phyloP scores from a whole-genome alignment of 37 sponge, comb jelly and placozoan species.

The Agelas oroides region DNA sequence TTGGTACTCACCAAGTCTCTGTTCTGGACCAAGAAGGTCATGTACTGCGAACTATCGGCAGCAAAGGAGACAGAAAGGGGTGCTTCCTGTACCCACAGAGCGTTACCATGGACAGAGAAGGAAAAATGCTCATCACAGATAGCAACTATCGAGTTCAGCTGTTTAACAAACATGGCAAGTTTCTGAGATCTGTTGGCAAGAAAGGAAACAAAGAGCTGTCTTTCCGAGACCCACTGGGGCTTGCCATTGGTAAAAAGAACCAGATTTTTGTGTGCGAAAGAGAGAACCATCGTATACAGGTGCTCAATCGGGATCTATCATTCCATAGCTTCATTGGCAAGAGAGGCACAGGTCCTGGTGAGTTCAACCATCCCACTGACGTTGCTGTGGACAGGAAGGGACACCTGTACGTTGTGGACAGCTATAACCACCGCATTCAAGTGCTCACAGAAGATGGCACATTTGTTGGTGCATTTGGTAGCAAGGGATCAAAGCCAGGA shows the following conservation, averaged over 20 bases:
- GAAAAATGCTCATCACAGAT: slow-evolving; percentile 15
- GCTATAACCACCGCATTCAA: slow-evolving; percentile 37
- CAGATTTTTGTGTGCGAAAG: slow-evolving; percentile 20
- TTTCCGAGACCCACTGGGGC: slow-evolving; percentile 25
- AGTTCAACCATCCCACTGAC: slow-evolving; percentile 32
- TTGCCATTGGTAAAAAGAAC: slow-evolving; percentile 1
- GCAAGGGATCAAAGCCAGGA: slow-evolving; percentile 20
- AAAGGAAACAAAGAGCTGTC: slow-evolving; percentile 2
- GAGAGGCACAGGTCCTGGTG: slow-evolving; percentile 8
- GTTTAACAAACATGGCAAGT: slow-evolving; percentile 7
- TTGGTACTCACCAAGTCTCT: slow-evolving; percentile 24
- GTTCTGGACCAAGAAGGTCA: slow-evolving; percentile 2
- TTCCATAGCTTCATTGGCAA: slow-evolving; percentile 12
- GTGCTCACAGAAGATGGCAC: slow-evolving; percentile 26
- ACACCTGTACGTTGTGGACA: slow-evolving; percentile 22
- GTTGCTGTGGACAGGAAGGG: slow-evolving; percentile 4
- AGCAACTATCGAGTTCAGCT: slow-evolving; percentile 22
- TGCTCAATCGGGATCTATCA: slow-evolving; percentile 15
- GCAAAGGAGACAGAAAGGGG: slow-evolving; percentile 20
- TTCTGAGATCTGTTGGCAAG: slow-evolving; percentile 12
- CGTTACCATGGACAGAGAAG: neutral
- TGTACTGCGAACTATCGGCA: neutral
- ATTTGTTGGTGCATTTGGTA: slow-evolving; percentile 24
- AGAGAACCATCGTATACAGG: slow-evolving; percentile 20
- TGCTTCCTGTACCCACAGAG: slow-evolving; percentile 34